Conservation (phyloP, 2,113 vertebrate genomes). For the Elephas maximus region DNA sequence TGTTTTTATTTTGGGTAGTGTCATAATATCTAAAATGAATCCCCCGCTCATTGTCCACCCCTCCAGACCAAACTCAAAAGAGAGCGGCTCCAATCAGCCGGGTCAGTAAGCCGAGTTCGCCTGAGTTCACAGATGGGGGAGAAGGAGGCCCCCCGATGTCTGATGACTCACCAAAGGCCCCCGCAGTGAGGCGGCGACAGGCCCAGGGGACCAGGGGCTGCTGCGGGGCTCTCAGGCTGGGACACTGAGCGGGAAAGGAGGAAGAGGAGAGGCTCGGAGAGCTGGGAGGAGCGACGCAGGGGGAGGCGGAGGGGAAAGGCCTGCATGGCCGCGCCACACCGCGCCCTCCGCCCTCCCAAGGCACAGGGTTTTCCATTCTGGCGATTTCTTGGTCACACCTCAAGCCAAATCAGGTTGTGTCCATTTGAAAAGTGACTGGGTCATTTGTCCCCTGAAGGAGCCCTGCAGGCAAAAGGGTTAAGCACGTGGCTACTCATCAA, state of each 20-base stretch:
- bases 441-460: neutral
- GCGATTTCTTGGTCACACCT: slow-evolving; percentile 6
- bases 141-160: fast-evolving
- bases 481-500: neutral
- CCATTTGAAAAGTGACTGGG: neutral
- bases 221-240: neutral
- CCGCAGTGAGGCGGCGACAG: neutral
- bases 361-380: neutral
- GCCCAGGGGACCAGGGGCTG: neutral
- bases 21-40: neutral
- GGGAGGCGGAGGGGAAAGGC: neutral
- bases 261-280: neutral
- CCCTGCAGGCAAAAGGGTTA: neutral
- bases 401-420: neutral
- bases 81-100: neutral
- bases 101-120: neutral
- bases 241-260: neutral
- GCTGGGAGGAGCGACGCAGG: neutral
- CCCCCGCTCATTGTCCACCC: neutral
- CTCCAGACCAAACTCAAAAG: neutral
- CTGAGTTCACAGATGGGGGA: neutral
- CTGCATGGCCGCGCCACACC: neutral
- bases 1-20: neutral
- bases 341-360: neutral
- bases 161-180: slow-evolving; percentile 32